phyloP scores from a whole-genome alignment of 2,113 vertebrate genomes.

The Eubucco bourcierii region DNA sequence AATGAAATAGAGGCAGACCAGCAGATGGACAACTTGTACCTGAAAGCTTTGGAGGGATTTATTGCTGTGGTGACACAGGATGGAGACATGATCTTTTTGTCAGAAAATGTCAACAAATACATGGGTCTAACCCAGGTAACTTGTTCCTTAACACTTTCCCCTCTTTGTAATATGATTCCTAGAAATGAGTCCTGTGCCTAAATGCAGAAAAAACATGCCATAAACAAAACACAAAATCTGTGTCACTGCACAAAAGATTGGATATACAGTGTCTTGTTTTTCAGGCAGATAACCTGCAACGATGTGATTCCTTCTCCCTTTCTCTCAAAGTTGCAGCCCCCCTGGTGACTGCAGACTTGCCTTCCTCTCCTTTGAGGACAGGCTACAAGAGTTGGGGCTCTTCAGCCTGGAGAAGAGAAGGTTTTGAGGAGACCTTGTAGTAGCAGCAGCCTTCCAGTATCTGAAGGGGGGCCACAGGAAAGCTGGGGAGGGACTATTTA shows the following conservation, averaged over 20 bases:
- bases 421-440: too few species aligned
- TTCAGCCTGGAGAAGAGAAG: too few species aligned
- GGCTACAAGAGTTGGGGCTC: too few species aligned
- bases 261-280: not conserved
- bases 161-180: not conserved
- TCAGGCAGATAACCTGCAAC: not conserved
- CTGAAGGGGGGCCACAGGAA: too few species aligned
- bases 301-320: not conserved
- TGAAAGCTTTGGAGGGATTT: constrained; percentile 92
- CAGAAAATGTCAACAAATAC: constrained; percentile 91
- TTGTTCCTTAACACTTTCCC: not conserved
- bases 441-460: too few species aligned
- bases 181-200: not conserved
- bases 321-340: not conserved
- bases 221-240: not conserved
- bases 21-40: constrained; percentile 81
- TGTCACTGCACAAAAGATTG: not conserved
- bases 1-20: constrained; percentile 72
- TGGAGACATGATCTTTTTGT: constrained; percentile 94
- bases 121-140: constrained; percentile 95
- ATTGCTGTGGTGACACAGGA: constrained; percentile 89
- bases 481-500: too few species aligned
- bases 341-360: not conserved
- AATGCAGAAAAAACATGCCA: constrained; percentile 7
- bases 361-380: not conserved